Evolutionary conservation across 2,797 vertebrate genomes (phyloP), one percentile per base, ranked within the genome.

Genomic region (Sitta carolinensis): DNA sequence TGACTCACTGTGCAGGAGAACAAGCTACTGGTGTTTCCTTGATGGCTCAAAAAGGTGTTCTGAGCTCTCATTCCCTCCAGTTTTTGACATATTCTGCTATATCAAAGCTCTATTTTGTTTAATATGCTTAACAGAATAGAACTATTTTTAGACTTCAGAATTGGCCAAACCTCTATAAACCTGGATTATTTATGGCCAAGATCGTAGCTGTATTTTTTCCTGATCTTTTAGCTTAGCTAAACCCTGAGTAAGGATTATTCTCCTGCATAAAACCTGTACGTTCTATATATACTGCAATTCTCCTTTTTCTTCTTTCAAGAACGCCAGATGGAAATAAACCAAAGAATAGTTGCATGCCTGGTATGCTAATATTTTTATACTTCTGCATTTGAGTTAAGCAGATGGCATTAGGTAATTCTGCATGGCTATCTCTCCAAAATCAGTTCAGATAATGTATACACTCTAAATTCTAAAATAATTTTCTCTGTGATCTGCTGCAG

Each of bases 331-430:
- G 61, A 74, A 81, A 73, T 15, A 89, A 93, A 89, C 52, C 26
- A 92, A 91, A 82, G 27, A 75, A 69, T 19, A 63, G 26, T 47
- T 87, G 29, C 26, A 50, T 74, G 59, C 21, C 72, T 61, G 16
- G 16, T 73, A 61, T 7, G 19, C 4, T 50, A 69, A 64, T 89
- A 83, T 74, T 80, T 89, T 87, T 67, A 83, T 54, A 91, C 19
- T 74, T 84, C 42, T 83, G 75, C 13, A n/a, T 70, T 74, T 69
- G 52, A 85, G 61, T 66, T 70, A 70, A 79, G 30, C 50, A 93
- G 68, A 89, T 87, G 68, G 45, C 23, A 74, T 74, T 74, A 89
- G 64, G 42, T 61, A 95, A 94, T 66, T 87, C 64, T 87, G 52
- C 48, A 59, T 6, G 32, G 21, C 12, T 82, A 4, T 11, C 7